These are phyloP conservation scores for Ochropleura leucogaster DNA, from an alignment of 2,888 invertebrate genomes.

Conservation along the genomic window DNA sequence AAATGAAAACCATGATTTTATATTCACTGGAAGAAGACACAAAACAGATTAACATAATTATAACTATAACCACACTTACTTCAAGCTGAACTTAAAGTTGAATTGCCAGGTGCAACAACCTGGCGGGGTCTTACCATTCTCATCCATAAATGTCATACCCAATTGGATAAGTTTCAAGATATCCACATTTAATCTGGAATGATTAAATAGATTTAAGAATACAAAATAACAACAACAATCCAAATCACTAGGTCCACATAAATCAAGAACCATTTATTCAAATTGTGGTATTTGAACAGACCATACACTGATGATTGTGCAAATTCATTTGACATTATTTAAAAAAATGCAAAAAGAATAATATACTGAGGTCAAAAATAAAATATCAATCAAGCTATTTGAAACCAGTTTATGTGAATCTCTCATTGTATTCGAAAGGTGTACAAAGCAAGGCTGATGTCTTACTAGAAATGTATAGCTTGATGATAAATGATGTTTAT, in stretches of 20 bases:
- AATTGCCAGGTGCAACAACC: constrained; percentile 99
- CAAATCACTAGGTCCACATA: background rate
- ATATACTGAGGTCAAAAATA: too few species aligned
- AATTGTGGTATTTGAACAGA: too few species aligned
- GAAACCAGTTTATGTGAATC: too few species aligned
- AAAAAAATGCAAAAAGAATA: too few species aligned
- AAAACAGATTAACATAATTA: background rate
- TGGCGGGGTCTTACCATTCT: constrained; percentile 98
- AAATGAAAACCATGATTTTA: constrained; percentile 6
- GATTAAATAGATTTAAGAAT: background rate
- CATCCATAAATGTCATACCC: constrained; percentile 99
- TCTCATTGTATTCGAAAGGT: too few species aligned
- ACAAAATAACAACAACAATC: background rate
- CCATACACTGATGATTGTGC: too few species aligned
- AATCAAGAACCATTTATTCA: background rate
- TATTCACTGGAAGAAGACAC: background rate
- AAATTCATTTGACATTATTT: too few species aligned
- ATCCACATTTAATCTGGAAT: constrained; percentile 97
- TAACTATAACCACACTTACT: constrained; percentile 91
- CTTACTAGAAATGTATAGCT: too few species aligned
- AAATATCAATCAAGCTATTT: too few species aligned
- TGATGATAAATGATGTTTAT: too few species aligned
- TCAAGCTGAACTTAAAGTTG: constrained; percentile 99
- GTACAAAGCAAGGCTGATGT: too few species aligned
- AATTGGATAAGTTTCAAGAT: constrained; percentile 98